Percentiles rank a stretch among this genome's conserved stretches.
phyloP scores from a whole-genome alignment of 2,888 invertebrate genomes.

The Sinhomidia bicolor region DNA sequence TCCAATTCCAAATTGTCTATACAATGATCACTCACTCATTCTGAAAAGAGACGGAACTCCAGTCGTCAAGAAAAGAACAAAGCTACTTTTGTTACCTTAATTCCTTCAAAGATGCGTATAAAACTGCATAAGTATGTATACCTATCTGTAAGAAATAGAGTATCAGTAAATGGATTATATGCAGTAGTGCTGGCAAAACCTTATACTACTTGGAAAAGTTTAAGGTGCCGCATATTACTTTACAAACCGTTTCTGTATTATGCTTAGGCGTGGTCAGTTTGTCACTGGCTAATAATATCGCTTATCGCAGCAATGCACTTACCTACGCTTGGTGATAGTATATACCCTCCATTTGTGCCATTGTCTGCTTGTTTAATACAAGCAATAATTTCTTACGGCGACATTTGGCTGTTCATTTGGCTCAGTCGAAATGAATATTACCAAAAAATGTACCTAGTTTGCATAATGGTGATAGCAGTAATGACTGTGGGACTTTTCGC shows the following conservation, averaged over 20 bases:
- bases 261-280: slow-evolving; percentile 64
- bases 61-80: slow-evolving; percentile 49
- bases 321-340: neutral
- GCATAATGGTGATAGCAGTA: neutral
- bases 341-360: slow-evolving; percentile 9
- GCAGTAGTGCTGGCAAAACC: too few relatives aligned
- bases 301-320: too few relatives aligned
- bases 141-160: neutral
- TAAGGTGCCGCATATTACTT: slow-evolving; percentile 9
- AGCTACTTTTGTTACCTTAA: slow-evolving; percentile 25
- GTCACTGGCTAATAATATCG: slow-evolving; percentile 17
- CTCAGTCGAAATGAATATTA: neutral
- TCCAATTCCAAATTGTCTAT: too few relatives aligned
- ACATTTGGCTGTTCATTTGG: slow-evolving; percentile 2
- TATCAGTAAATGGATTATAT: neutral
- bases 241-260: slow-evolving; percentile 19
- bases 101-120: too few relatives aligned
- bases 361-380: neutral
- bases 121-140: too few relatives aligned
- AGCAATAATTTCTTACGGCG: slow-evolving; percentile 17
- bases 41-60: slow-evolving; percentile 51
- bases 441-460: neutral
- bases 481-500: neutral
- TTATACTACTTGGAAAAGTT: too few relatives aligned
- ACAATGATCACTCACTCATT: too few relatives aligned